These are phyloP conservation scores for Coenobita brevimanus DNA, from an alignment of 1,140 invertebrate genomes.

Conservation along the genomic window DNA sequence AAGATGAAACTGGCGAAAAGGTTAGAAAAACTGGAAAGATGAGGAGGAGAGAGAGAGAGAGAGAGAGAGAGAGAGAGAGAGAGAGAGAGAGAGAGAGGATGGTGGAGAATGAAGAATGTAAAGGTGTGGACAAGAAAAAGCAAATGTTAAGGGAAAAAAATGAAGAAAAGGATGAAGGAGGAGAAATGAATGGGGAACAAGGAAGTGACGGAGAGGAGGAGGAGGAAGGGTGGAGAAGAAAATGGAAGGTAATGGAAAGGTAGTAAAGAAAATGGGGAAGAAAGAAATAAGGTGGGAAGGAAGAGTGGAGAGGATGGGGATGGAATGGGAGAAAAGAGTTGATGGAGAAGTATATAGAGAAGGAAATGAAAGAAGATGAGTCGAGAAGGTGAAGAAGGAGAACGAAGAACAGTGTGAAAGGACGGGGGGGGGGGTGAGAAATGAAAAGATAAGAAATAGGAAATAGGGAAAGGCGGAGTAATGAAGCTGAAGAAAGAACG, in stretches of 20 bases:
- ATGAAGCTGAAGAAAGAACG: neutral
- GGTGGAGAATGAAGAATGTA: neutral
- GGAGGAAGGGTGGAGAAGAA: neutral
- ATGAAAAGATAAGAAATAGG: neutral
- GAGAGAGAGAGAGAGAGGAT: neutral
- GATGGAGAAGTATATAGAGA: neutral
- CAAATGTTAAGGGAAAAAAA: neutral
- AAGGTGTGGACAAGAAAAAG: neutral
- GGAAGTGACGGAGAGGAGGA: neutral
- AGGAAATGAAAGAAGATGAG: neutral
- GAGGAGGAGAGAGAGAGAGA: slow-evolving; percentile 11
- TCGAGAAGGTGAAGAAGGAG: neutral
- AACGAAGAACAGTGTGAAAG: neutral
- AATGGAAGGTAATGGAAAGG: neutral
- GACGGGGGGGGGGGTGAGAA: neutral
- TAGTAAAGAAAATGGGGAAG: neutral
- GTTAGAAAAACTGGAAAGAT: slow-evolving; percentile 10
- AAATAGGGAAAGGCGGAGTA: neutral
- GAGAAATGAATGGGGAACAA: neutral
- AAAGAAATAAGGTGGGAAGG: neutral
- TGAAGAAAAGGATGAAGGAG: neutral
- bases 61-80: neutral
- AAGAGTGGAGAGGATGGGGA: neutral
- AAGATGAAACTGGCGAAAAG: neutral
- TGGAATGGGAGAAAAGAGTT: neutral